Percentiles rank a stretch among this genome's conserved stretches.
Evolutionary conservation across 1,140 invertebrate species (phyloP).

Genomic region (Nebria ingens): DNA sequence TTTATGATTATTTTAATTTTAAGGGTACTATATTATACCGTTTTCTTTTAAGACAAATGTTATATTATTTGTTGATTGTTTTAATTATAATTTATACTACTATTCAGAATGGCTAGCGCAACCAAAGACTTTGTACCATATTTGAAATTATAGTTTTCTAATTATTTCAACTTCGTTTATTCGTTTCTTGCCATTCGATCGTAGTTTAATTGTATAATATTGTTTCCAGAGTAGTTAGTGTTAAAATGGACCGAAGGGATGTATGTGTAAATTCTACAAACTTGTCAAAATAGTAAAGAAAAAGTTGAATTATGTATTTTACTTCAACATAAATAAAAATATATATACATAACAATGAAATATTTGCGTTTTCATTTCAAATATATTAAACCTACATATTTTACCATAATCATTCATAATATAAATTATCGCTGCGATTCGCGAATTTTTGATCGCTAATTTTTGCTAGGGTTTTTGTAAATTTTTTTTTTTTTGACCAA

Average conservation of each 20-base stretch:
- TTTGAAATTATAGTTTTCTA: constrained; percentile 21
- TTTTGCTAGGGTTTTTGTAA: too few species aligned
- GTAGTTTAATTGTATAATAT: constrained; percentile 22
- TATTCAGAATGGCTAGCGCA: constrained; percentile 28
- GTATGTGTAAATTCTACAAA: constrained; percentile 28
- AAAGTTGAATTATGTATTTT: constrained; percentile 32
- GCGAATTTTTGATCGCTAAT: too few species aligned
- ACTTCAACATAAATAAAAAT: constrained; percentile 25
- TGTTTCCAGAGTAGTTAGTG: constrained; percentile 23
- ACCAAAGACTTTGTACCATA: constrained; percentile 34
- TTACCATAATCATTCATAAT: neutral
- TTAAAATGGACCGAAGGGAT: constrained; percentile 29
- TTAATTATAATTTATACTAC: neutral
- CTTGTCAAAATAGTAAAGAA: constrained; percentile 15
- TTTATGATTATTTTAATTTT: constrained; percentile 17
- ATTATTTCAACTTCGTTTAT: constrained; percentile 17
- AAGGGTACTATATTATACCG: constrained; percentile 23
- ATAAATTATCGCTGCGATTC: too few species aligned
- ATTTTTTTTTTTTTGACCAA: too few species aligned
- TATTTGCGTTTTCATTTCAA: too few species aligned
- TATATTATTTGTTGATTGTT: constrained; percentile 9
- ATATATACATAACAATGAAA: too few species aligned
- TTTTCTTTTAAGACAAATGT: constrained; percentile 19
- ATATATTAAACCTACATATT: neutral
- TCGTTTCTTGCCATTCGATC: constrained; percentile 22